Evolutionary conservation across 2,113 vertebrate species (phyloP).

Genomic region (Dasyprocta punctata): DNA sequence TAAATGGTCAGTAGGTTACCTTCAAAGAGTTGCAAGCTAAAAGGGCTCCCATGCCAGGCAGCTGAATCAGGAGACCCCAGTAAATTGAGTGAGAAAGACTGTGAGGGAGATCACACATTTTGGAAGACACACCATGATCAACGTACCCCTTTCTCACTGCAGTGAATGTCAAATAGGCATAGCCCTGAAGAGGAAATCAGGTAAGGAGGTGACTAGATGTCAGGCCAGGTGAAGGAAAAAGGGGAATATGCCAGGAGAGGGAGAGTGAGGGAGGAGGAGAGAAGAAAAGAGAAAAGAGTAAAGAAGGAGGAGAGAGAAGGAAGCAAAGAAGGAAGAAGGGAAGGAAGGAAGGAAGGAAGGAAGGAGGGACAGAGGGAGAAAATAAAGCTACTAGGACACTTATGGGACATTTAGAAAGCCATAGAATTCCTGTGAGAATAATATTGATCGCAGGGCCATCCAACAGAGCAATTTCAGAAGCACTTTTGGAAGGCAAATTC

Average conservation of each 20-base stretch:
- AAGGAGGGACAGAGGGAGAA: neutral
- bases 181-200: neutral
- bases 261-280: too few relatives aligned
- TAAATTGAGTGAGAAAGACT: neutral
- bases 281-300: too few relatives aligned
- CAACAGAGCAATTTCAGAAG: neutral
- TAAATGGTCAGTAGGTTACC: neutral
- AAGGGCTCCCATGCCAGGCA: neutral
- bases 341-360: too few relatives aligned
- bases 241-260: accelerated
- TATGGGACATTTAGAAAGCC: neutral
- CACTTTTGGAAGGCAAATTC: neutral
- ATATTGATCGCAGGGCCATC: neutral
- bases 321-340: too few relatives aligned
- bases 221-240: too few relatives aligned
- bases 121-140: neutral
- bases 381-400: neutral
- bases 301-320: neutral
- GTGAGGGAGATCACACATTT: neutral
- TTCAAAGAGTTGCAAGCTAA: neutral
- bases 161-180: neutral
- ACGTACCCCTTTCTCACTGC: neutral
- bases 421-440: neutral
- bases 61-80: neutral
- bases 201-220: neutral